Percentiles rank a stretch among this genome's conserved stretches.
These are phyloP conservation scores for Drosophila suboccidentalis DNA, from an alignment of 2,888 invertebrate genomes.

Conservation along the genomic window DNA sequence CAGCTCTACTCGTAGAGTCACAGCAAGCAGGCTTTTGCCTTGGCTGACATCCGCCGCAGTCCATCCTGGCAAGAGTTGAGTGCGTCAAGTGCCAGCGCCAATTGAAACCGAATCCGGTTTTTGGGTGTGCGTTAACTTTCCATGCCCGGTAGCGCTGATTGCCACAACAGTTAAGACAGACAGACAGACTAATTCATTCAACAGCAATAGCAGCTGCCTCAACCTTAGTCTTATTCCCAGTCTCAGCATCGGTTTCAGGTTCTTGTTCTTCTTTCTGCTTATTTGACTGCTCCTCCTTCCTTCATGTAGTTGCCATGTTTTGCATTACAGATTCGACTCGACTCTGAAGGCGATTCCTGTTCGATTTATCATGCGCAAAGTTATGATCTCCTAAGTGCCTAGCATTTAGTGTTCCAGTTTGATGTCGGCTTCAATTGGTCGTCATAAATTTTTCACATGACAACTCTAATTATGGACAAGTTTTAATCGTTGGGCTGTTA, in stretches of 20 bases:
- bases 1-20: background rate
- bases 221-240: background rate
- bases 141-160: slow-evolving; percentile 79
- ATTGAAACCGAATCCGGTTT: slow-evolving; percentile 77
- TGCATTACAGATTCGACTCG: slow-evolving; percentile 45
- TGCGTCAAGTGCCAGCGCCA: slow-evolving; percentile 49
- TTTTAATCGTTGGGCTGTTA: slow-evolving; percentile 18
- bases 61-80: slow-evolving; percentile 55
- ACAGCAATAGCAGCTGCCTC: slow-evolving; percentile 46
- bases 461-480: slow-evolving; percentile 64
- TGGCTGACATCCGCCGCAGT: slow-evolving; percentile 58
- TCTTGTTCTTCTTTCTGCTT: slow-evolving; percentile 9
- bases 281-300: background rate
- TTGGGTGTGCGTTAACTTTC: slow-evolving; percentile 69
- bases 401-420: slow-evolving; percentile 60
- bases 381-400: slow-evolving; percentile 75
- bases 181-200: slow-evolving; percentile 62
- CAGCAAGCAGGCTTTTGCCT: slow-evolving; percentile 4
- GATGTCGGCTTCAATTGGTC: slow-evolving; percentile 49
- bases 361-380: slow-evolving; percentile 72
- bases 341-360: slow-evolving; percentile 59
- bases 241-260: slow-evolving; percentile 27
- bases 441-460: slow-evolving; percentile 69
- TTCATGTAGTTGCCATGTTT: slow-evolving; percentile 28
- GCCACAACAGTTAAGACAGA: slow-evolving; percentile 40